Evolutionary conservation across 2,797 vertebrate genomes (phyloP), one percentile per base, ranked within the genome.

Genomic region (Myiotriccus ornatus): DNA sequence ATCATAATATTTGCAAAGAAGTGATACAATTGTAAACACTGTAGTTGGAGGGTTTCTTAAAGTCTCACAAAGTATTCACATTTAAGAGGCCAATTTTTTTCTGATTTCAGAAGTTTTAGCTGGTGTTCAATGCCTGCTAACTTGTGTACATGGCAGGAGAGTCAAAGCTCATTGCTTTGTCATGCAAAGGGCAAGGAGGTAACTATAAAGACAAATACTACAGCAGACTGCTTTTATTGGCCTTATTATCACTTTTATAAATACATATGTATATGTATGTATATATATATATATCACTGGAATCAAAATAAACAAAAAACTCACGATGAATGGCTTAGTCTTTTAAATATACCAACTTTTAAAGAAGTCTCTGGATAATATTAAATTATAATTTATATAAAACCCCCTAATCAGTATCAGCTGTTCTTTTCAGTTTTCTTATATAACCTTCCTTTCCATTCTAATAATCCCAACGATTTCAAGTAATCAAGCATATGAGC

Each of bases 401-500:
- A 96, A 94, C 74, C 5, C 9, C 10, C 13, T 49, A 60, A 56
- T 77, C 12, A 67, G 2, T 70, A 63, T 56, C 11, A 3, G 30
- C 30, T 76, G n/a, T 64, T 78, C 25, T 82, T 93, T 76, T 37
- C 46, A 63, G 28, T 53, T 56, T 71, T 90, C 62, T 50, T 62
- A n/a, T 22, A 13, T 5, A 14, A 23, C 35, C 30, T 93, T 82
- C 82, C 30, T 56, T 86, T 63, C 50, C 32, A 79, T 93, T 91
- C 62, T 84, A 77, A 89, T 84, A 14, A 87, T 43, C 34, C 35
- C 18, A 50, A 57, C 37, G 12, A 59, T 95, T 96, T 96, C 89
- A 94, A 69, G 21, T 73, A 46, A 69, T 74, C 62, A 74, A 63
- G 60, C 44, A 56, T 52, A 85, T 49, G 57, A 41, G 4, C 41